Percentiles rank a stretch among this genome's conserved stretches.
Evolutionary conservation across 2,888 invertebrate genomes (phyloP).

Genomic region (Diabrotica balteata): DNA sequence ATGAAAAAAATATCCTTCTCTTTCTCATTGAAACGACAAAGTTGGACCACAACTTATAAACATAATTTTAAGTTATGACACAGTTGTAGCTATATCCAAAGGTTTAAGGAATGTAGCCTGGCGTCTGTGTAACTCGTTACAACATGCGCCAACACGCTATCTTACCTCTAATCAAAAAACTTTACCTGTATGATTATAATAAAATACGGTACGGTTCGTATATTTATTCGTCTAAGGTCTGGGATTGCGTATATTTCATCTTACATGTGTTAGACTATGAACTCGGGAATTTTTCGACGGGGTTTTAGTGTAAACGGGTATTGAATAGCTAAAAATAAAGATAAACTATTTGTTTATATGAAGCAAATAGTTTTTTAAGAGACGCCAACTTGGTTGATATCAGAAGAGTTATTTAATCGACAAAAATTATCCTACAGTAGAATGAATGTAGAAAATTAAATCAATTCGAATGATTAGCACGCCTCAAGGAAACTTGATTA

Average conservation of each 20-base stretch:
- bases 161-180: constrained; percentile 43
- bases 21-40: constrained; percentile 9
- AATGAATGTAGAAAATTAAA: too few relatives aligned
- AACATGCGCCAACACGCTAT: constrained; percentile 42
- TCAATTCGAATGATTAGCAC: too few relatives aligned
- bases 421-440: too few relatives aligned
- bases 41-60: constrained; percentile 9
- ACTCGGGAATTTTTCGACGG: too few relatives aligned
- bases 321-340: too few relatives aligned
- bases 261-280: background rate
- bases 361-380: too few relatives aligned
- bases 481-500: too few relatives aligned
- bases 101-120: constrained; percentile 45
- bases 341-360: too few relatives aligned
- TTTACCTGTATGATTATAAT: constrained; percentile 30
- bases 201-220: constrained; percentile 27
- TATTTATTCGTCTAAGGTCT: constrained; percentile 24
- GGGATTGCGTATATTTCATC: constrained; percentile 21
- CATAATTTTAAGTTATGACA: constrained; percentile 26
- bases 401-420: too few relatives aligned
- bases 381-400: too few relatives aligned
- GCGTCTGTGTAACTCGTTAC: constrained; percentile 44
- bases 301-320: too few relatives aligned
- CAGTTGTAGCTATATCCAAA: constrained; percentile 11
- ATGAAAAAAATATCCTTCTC: constrained; percentile 7